These are phyloP conservation scores for Coenobita brevimanus DNA, from an alignment of 1,140 invertebrate species.

Conservation along the genomic window DNA sequence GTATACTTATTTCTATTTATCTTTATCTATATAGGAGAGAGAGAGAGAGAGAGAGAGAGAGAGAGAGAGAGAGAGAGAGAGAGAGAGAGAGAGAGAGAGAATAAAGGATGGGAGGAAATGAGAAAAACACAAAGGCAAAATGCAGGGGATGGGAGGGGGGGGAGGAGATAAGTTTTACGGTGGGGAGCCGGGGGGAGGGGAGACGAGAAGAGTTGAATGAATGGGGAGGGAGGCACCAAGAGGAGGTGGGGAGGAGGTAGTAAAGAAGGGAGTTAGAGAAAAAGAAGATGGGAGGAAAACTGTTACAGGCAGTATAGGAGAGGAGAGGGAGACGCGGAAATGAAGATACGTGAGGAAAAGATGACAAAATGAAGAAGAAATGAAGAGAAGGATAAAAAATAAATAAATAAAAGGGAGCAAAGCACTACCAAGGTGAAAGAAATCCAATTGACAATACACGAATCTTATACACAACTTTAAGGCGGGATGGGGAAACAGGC, in stretches of 20 bases:
- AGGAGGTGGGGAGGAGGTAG: background rate
- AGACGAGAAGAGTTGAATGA: background rate
- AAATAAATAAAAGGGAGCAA: background rate
- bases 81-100: too few relatives aligned
- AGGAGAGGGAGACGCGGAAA: background rate
- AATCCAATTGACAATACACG: too few relatives aligned
- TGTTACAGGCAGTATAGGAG: background rate
- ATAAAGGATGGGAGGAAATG: too few relatives aligned
- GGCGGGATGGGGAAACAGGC: too few relatives aligned
- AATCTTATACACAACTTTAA: too few relatives aligned
- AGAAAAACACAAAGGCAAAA: too few relatives aligned
- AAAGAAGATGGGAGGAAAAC: background rate
- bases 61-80: background rate
- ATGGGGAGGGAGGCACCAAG: background rate
- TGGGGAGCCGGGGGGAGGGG: background rate
- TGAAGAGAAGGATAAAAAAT: background rate
- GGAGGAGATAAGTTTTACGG: background rate
- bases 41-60: slow-evolving; percentile 12
- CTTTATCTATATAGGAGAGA: background rate
- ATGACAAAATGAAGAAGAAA: background rate
- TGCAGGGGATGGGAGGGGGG: too few relatives aligned
- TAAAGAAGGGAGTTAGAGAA: background rate
- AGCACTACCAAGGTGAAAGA: background rate
- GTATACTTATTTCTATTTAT: too few relatives aligned
- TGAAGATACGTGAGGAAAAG: background rate